Conservation (phyloP, 2,888 invertebrate species). For the Drosophila eohydei region DNA sequence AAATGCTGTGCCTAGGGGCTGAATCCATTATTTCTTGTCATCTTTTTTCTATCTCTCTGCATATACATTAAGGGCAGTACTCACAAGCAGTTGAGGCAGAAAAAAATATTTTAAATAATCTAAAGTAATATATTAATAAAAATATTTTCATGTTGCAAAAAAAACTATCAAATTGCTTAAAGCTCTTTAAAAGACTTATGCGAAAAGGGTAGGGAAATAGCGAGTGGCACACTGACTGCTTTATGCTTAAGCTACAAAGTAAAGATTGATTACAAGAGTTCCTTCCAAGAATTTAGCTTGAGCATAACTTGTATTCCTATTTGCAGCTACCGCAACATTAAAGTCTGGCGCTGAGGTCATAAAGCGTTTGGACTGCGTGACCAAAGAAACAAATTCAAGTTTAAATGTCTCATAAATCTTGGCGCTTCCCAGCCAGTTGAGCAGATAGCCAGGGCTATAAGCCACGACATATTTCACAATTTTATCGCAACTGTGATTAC, state of each 20-base stretch:
- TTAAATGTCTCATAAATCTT: constrained; percentile 69
- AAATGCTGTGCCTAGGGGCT: not conserved
- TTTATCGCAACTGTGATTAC: constrained; percentile 60
- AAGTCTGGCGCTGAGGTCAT: constrained; percentile 2
- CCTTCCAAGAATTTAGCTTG: not conserved
- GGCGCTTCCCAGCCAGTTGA: constrained; percentile 13
- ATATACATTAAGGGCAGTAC: not conserved
- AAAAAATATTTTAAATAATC: not conserved
- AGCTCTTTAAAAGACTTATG: not conserved
- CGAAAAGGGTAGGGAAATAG: not conserved
- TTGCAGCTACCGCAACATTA: not conserved
- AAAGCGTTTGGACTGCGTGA: constrained; percentile 51
- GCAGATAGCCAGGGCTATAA: constrained; percentile 31
- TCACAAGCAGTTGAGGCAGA: not conserved
- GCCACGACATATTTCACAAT: constrained; percentile 54
- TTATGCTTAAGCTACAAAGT: not conserved
- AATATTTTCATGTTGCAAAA: not conserved
- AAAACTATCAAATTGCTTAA: not conserved
- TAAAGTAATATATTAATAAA: not conserved
- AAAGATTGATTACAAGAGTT: not conserved
- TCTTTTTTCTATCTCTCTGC: not conserved
- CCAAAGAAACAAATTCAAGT: constrained; percentile 55
- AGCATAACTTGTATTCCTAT: not conserved
- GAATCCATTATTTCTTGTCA: constrained; percentile 9
- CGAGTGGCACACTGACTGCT: not conserved